These are phyloP conservation scores for Fragum sueziense DNA, from an alignment of 2,888 invertebrate genomes.

Conservation along the genomic window DNA sequence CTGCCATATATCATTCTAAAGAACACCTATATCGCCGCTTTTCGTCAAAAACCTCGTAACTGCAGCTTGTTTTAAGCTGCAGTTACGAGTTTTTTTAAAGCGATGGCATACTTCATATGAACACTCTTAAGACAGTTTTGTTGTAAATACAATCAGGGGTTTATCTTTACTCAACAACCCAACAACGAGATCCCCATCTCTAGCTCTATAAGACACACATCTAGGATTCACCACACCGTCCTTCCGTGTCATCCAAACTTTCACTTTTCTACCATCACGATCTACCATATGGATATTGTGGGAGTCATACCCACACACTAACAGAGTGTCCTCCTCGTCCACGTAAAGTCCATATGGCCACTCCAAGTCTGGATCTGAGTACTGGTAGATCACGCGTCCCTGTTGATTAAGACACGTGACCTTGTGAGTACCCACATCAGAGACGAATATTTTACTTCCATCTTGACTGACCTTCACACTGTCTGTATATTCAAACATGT, in stretches of 20 bases:
- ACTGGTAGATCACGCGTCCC: neutral
- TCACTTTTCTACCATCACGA: neutral
- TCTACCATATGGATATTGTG: neutral
- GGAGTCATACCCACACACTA: neutral
- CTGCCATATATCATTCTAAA: too few species aligned
- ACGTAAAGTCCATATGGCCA: neutral
- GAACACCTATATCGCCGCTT: too few species aligned
- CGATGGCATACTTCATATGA: too few species aligned
- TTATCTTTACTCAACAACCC: neutral
- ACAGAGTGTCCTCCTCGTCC: neutral
- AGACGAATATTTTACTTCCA: neutral
- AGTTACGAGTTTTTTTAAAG: too few species aligned
- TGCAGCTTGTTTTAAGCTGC: too few species aligned
- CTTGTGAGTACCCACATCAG: neutral
- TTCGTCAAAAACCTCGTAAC: too few species aligned
- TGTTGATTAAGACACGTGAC: neutral
- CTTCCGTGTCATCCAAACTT: neutral
- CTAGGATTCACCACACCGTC: neutral
- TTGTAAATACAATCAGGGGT: neutral
- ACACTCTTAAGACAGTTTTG: too few species aligned
- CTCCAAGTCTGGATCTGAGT: neutral
- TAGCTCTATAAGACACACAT: neutral
- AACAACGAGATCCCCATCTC: neutral
- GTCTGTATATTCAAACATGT: neutral
- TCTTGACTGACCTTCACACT: neutral